phyloP scores from a whole-genome alignment of 2,113 vertebrate species.

The Eurystomus gularis region DNA sequence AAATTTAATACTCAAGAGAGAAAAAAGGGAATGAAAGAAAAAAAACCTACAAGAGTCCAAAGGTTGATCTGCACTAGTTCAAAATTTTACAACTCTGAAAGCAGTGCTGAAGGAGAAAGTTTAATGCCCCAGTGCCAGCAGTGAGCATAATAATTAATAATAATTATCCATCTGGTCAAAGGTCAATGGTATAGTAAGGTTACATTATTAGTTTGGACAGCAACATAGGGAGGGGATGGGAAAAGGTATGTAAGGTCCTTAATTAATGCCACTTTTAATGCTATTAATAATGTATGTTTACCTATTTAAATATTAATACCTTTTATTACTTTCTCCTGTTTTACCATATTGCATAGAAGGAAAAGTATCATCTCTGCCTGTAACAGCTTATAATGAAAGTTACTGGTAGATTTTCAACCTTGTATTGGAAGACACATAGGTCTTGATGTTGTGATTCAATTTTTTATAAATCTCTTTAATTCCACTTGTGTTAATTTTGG shows the following conservation, averaged over 20 bases:
- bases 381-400: not conserved
- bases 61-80: not conserved
- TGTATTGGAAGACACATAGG: not conserved
- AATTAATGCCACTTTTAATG: constrained; percentile 34
- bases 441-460: not conserved
- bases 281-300: constrained; percentile 46
- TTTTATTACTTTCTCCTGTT: constrained; percentile 13
- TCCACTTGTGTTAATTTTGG: not conserved
- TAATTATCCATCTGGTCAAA: not conserved
- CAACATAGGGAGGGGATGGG: not conserved
- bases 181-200: constrained; percentile 1
- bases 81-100: not conserved
- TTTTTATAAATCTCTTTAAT: not conserved
- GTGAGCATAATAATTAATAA: constrained; percentile 14
- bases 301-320: constrained; percentile 51
- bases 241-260: not conserved
- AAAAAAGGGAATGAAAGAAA: not conserved
- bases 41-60: not conserved
- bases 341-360: not conserved
- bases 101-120: not conserved
- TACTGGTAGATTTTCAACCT: not conserved
- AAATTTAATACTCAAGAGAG: not conserved
- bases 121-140: not conserved
- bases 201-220: constrained; percentile 40
- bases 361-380: not conserved